Conservation (phyloP, 2,797 vertebrate genomes). For the Rhynchotus rufescens region DNA sequence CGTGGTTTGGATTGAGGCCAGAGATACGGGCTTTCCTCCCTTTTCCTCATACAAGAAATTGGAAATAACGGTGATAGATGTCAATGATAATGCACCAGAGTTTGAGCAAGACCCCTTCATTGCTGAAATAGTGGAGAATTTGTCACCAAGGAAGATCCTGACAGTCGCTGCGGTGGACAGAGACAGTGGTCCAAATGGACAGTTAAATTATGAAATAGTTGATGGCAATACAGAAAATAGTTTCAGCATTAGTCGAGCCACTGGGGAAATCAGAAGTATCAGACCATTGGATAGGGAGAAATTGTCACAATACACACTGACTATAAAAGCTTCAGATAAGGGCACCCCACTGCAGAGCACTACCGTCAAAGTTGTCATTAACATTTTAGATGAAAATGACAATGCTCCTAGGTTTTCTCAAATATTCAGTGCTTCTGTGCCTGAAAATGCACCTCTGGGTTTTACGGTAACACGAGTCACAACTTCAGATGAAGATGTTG, state of each 20-base stretch:
- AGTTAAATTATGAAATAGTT: slow-evolving; percentile 90
- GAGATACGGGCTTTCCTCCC: slow-evolving; percentile 95
- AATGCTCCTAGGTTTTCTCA: slow-evolving; percentile 97
- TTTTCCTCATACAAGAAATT: slow-evolving; percentile 95
- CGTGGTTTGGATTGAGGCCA: slow-evolving; percentile 93
- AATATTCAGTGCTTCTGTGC: slow-evolving; percentile 94
- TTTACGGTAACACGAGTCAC: slow-evolving; percentile 93
- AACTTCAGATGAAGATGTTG: slow-evolving; percentile 94
- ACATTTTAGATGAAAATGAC: slow-evolving; percentile 94
- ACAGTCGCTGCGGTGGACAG: slow-evolving; percentile 88
- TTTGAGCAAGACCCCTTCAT: slow-evolving; percentile 92
- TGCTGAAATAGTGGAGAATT: slow-evolving; percentile 91
- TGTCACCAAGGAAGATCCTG: slow-evolving; percentile 89
- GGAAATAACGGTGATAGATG: slow-evolving; percentile 89
- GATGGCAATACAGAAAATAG: slow-evolving; percentile 91
- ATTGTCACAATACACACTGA: slow-evolving; percentile 85
- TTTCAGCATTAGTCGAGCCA: slow-evolving; percentile 90
- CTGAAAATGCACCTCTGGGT: slow-evolving; percentile 94
- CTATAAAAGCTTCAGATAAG: slow-evolving; percentile 90
- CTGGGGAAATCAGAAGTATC: slow-evolving; percentile 91
- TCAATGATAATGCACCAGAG: slow-evolving; percentile 92
- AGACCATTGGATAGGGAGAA: slow-evolving; percentile 92
- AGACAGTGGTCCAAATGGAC: slow-evolving; percentile 92
- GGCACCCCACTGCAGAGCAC: slow-evolving; percentile 88
- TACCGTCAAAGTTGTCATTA: slow-evolving; percentile 87